Evolutionary conservation across 2,888 invertebrate species (phyloP).

Genomic region (Cosmorhoe ocellata): DNA sequence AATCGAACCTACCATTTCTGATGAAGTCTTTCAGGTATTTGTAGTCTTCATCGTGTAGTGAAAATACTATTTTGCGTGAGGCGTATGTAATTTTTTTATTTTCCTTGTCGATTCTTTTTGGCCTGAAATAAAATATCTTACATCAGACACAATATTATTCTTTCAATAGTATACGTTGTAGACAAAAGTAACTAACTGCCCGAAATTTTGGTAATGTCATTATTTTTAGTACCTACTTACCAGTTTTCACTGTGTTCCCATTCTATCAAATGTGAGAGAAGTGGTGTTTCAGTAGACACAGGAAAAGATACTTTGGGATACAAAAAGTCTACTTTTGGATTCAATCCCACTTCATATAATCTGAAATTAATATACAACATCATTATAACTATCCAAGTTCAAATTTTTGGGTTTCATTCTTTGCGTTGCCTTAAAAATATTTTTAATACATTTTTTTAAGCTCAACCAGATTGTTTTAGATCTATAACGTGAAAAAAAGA

Average conservation of each 20-base stretch:
- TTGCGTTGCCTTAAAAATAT: too few relatives aligned
- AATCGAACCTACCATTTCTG: slow-evolving; percentile 51
- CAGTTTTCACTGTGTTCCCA: slow-evolving; percentile 91
- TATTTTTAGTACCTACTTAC: slow-evolving; percentile 44
- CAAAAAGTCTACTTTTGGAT: slow-evolving; percentile 85
- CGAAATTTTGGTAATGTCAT: not conserved
- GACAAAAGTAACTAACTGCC: too few relatives aligned
- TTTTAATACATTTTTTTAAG: too few relatives aligned
- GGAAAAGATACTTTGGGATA: slow-evolving; percentile 89
- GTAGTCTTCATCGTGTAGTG: slow-evolving; percentile 45
- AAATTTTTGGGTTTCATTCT: too few relatives aligned
- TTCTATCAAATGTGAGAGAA: slow-evolving; percentile 88
- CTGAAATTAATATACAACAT: too few relatives aligned
- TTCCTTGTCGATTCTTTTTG: not conserved
- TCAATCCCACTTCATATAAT: slow-evolving; percentile 87
- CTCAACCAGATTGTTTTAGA: too few relatives aligned
- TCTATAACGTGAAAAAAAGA: too few relatives aligned
- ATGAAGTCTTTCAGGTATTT: slow-evolving; percentile 46
- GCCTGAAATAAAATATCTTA: slow-evolving; percentile 17
- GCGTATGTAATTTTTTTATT: slow-evolving; percentile 2
- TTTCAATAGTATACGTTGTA: too few relatives aligned
- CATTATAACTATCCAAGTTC: too few relatives aligned
- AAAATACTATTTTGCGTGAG: slow-evolving; percentile 26
- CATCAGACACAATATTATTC: too few relatives aligned
- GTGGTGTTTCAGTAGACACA: slow-evolving; percentile 91